These are phyloP conservation scores for Cylloceria caligata DNA, from an alignment of 2,888 invertebrate species.

Conservation along the genomic window DNA sequence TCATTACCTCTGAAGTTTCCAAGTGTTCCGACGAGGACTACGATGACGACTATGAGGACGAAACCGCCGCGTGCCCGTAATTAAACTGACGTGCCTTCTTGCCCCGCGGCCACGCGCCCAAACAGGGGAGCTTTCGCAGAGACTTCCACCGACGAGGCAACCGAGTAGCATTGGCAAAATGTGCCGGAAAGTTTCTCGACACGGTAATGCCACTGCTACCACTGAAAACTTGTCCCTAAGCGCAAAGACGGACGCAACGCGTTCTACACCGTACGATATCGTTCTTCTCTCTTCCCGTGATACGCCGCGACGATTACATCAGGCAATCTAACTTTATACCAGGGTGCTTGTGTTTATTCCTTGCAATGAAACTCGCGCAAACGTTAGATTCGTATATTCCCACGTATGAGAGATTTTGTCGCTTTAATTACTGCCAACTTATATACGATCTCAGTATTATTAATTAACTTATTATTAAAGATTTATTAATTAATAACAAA, in stretches of 20 bases:
- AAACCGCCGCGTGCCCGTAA: constrained; percentile 59
- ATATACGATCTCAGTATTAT: no score
- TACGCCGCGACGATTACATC: not conserved
- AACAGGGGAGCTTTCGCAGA: constrained; percentile 15
- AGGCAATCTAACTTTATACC: constrained; percentile 19
- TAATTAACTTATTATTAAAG: no score
- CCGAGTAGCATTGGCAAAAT: constrained; percentile 59
- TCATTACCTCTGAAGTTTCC: constrained; percentile 52
- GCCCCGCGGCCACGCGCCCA: constrained; percentile 47
- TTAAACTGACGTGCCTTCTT: constrained; percentile 68
- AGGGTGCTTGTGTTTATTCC: constrained; percentile 15
- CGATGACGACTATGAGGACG: constrained; percentile 35
- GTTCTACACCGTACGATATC: not conserved
- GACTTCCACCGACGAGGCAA: constrained; percentile 23
- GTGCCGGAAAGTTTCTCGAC: constrained; percentile 59
- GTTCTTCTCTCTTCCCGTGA: not conserved
- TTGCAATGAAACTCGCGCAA: not conserved
- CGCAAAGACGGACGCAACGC: not conserved
- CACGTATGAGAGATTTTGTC: not conserved
- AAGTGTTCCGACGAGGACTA: constrained; percentile 54
- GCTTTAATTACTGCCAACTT: not conserved
- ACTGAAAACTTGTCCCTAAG: constrained; percentile 14
- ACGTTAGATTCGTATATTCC: not conserved
- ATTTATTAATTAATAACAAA: not conserved
- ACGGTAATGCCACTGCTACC: constrained; percentile 37